Percentiles rank a stretch among this genome's conserved stretches.
Conservation (phyloP, 2,797 vertebrate genomes). For the Limosa lapponica region DNA sequence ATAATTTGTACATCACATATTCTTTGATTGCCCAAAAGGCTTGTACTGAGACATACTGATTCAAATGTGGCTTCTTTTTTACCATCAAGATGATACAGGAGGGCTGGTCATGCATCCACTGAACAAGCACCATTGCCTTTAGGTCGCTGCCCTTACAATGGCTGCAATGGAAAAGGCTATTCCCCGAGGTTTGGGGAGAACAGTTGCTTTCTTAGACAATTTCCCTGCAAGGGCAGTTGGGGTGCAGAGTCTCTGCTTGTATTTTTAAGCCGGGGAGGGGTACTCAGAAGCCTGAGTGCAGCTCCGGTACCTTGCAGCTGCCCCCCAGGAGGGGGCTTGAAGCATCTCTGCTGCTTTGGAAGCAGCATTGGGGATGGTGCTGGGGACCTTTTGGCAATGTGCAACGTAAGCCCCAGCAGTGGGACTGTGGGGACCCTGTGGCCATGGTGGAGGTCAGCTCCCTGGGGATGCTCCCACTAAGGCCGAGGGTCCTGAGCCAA, state of each 20-base stretch:
- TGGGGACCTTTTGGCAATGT: not conserved
- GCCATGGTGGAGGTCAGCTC: not conserved
- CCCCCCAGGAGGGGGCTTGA: not conserved
- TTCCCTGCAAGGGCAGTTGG: not conserved
- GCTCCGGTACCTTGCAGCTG: not conserved
- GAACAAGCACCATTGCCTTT: not conserved
- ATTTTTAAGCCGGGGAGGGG: not conserved
- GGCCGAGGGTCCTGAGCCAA: not conserved
- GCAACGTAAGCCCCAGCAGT: not conserved
- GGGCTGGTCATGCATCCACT: not conserved
- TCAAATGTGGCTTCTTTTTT: not conserved
- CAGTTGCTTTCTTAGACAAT: not conserved
- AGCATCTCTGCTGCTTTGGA: not conserved
- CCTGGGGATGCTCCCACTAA: not conserved
- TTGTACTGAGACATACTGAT: not conserved
- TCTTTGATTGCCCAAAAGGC: not conserved
- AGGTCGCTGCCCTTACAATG: not conserved
- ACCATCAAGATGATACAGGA: not conserved
- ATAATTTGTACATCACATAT: not conserved
- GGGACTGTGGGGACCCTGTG: not conserved
- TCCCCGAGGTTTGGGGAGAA: not conserved
- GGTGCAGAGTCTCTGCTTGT: not conserved
- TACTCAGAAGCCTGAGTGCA: not conserved
- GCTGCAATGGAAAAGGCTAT: not conserved
- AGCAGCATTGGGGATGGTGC: rapidly evolving